Evolutionary conservation across 2,113 vertebrate species (phyloP).

Genomic region (Chinchilla lanigera): DNA sequence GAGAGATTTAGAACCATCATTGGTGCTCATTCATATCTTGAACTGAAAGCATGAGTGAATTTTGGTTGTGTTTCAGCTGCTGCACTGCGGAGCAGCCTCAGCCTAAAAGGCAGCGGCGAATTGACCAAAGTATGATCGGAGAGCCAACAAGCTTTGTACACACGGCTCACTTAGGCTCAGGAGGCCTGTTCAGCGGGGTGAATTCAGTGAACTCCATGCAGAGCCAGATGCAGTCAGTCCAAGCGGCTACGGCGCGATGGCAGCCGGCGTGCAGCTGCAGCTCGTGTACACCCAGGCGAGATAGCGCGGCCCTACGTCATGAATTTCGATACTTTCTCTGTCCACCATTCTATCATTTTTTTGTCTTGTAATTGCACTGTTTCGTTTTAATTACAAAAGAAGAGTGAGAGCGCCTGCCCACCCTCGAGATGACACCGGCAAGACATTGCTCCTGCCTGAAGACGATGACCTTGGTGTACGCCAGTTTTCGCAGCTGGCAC

Average conservation of each 20-base stretch:
- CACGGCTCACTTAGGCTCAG: too few species aligned
- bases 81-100: slow-evolving; percentile 94
- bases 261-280: slow-evolving; percentile 90
- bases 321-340: slow-evolving; percentile 84
- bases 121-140: too few species aligned
- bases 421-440: slow-evolving; percentile 81
- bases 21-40: slow-evolving; percentile 77
- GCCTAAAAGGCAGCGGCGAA: slow-evolving; percentile 72
- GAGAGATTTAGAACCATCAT: slow-evolving; percentile 61
- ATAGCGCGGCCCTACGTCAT: slow-evolving; percentile 87
- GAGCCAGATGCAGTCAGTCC: slow-evolving; percentile 95
- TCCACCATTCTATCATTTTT: slow-evolving; percentile 77
- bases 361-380: slow-evolving; percentile 88
- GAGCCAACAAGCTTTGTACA: too few species aligned
- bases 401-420: slow-evolving; percentile 84
- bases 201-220: slow-evolving; percentile 91
- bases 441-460: slow-evolving; percentile 81
- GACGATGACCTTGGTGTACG: too few species aligned
- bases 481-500: too few species aligned
- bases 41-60: slow-evolving; percentile 92
- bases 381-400: slow-evolving; percentile 81
- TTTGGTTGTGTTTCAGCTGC: slow-evolving; percentile 97
- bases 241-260: slow-evolving; percentile 90
- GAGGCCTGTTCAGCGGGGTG: too few species aligned
- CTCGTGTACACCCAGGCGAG: slow-evolving; percentile 93